A percentile compares a stretch with the other conserved stretches of the same genome.
phyloP scores from a whole-genome alignment of 2,113 vertebrate genomes.

The Strix uralensis region DNA sequence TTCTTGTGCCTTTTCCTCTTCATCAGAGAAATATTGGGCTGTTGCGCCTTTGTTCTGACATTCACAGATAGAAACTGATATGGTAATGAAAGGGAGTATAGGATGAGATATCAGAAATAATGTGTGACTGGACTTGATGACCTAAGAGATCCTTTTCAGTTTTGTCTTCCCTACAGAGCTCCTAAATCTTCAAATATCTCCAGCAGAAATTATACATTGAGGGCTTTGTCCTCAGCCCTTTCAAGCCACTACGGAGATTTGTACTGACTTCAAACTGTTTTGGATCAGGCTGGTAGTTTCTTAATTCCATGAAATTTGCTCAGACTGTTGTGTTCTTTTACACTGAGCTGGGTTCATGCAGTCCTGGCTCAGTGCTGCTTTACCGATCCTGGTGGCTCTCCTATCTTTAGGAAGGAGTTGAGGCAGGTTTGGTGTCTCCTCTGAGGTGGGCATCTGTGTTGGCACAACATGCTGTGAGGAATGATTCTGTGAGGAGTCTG shows the following conservation, averaged over 20 bases:
- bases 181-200: neutral
- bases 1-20: neutral
- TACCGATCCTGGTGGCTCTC: neutral
- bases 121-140: neutral
- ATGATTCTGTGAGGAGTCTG: neutral
- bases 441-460: neutral
- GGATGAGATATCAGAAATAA: neutral
- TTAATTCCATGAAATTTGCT: neutral
- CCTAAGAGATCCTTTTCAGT: neutral
- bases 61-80: neutral
- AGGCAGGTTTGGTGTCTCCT: neutral
- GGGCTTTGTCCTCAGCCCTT: constrained; percentile 4
- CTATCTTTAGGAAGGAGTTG: neutral
- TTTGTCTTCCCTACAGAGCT: neutral
- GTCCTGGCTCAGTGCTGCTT: neutral
- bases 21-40: neutral
- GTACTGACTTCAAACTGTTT: neutral
- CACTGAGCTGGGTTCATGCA: neutral
- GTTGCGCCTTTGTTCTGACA: neutral
- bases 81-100: neutral
- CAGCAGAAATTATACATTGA: neutral
- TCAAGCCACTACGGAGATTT: neutral
- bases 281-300: neutral
- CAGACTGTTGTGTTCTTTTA: neutral
- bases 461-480: neutral